These are phyloP conservation scores for Apotomis turbidana DNA, from an alignment of 2,888 invertebrate species.

Conservation along the genomic window DNA sequence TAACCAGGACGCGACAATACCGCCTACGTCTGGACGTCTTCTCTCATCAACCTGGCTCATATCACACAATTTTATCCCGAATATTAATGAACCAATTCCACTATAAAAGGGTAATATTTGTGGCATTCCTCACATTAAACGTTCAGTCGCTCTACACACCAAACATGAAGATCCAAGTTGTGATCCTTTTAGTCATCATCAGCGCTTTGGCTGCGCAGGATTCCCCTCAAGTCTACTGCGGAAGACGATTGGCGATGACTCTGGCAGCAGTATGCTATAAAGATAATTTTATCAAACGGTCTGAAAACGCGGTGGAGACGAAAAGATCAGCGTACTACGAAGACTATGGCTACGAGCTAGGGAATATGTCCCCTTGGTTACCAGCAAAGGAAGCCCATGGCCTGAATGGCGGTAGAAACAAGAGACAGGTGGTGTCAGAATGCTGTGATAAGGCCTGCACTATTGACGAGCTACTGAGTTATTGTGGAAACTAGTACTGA, in stretches of 20 bases:
- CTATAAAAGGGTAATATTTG: neutral
- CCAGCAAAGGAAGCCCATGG: neutral
- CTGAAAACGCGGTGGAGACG: neutral
- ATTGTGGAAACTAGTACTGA: constrained; percentile 7
- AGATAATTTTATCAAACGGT: constrained; percentile 7
- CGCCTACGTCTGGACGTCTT: neutral
- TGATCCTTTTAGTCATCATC: constrained; percentile 3
- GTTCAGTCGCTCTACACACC: neutral
- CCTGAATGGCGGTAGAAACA: neutral
- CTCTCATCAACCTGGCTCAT: neutral
- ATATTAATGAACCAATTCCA: neutral
- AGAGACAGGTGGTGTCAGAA: constrained; percentile 23
- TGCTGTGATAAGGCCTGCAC: constrained; percentile 28
- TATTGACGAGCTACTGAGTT: constrained; percentile 13
- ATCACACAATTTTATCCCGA: neutral
- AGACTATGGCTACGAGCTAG: neutral
- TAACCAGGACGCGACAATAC: neutral
- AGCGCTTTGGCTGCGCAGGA: constrained; percentile 10
- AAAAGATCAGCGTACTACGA: neutral
- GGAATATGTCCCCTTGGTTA: constrained; percentile 13
- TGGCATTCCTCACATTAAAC: neutral
- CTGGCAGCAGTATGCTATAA: constrained; percentile 18
- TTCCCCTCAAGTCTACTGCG: constrained; percentile 17
- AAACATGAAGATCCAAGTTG: constrained; percentile 18
- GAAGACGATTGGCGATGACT: constrained; percentile 6